Conservation (phyloP, 2,113 vertebrate genomes). For the Chrysemys picta region DNA sequence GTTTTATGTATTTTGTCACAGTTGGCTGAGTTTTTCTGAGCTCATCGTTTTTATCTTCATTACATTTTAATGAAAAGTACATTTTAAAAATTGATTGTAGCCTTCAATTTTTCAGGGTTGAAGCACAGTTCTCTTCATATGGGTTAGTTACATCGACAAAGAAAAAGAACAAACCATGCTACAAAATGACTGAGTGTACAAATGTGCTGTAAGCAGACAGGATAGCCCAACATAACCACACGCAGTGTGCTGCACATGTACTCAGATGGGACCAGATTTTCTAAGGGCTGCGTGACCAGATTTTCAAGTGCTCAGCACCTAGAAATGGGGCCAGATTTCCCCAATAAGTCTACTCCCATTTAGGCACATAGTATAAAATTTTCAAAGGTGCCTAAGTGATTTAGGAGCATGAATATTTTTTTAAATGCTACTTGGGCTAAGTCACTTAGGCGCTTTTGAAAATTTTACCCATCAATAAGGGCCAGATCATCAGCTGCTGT, state of each 20-base stretch:
- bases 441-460: neutral
- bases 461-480: neutral
- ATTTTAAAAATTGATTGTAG: slow-evolving; percentile 33
- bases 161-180: neutral
- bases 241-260: neutral
- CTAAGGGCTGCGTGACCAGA: neutral
- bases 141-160: neutral
- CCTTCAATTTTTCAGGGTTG: slow-evolving; percentile 29
- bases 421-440: neutral
- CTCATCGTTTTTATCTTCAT: slow-evolving; percentile 47
- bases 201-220: neutral
- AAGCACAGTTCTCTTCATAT: neutral
- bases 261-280: neutral
- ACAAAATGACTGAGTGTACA: neutral
- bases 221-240: neutral
- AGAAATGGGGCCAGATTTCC: neutral
- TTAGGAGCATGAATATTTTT: neutral
- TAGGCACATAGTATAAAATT: neutral
- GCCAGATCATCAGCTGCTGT: fast-evolving
- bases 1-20: slow-evolving; percentile 31
- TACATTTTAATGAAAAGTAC: slow-evolving; percentile 49
- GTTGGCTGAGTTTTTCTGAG: slow-evolving; percentile 46
- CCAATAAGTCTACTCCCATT: neutral
- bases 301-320: neutral
- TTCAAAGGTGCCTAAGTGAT: neutral